Evolutionary conservation across 1,140 invertebrate species (phyloP), one percentile per base, ranked within the genome.

Genomic region (Drosophila ironensis): DNA sequence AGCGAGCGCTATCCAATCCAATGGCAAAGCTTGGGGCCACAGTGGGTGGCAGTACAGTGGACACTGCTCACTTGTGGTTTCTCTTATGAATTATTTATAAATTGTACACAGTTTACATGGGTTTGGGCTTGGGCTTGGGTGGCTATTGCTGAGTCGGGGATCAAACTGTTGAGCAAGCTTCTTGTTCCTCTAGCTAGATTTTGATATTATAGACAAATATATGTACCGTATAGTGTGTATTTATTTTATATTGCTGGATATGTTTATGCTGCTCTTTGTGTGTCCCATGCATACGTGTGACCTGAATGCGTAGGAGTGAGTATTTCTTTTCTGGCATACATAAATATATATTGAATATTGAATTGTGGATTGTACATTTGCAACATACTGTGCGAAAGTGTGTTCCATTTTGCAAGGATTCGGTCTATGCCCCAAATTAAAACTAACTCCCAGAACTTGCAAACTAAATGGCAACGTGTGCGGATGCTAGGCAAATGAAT

Each of bases 401-500:
- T n/a, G n/a, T n/a, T n/a, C n/a, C n/a, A 42, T 14, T 38, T 56
- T 47, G 35, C n/a, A 14, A 11, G 11, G 57, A 63, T 11, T 28
- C 51, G 41, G 46, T 44, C 37, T 45, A 67, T 61, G 50, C 50
- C 45, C 66, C 57, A 38, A 61, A 59, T 47, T 82, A 47, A 53
- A 51, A 37, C 52, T 70, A 33, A 52, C 19, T 14, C 33, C 4
- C 33, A 2, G 16, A 37, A 37, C 12, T 37, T 60, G 7, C 27
- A 48, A 63, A 76, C 45, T 74, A 72, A 74, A 81, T 82, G 72
- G 72, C 61, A 68, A 72, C 35, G 41, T 54, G 51, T 66, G 68
- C 51, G 28, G 40, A 40, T 47, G 44, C 37, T 54, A 46, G 12
- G 45, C 69, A 66, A 72, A 61, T 57, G 63, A 74, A 61, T 69